Evolutionary conservation across 2,113 vertebrate species (phyloP).

Genomic region (Corythoichthys haematopterus): DNA sequence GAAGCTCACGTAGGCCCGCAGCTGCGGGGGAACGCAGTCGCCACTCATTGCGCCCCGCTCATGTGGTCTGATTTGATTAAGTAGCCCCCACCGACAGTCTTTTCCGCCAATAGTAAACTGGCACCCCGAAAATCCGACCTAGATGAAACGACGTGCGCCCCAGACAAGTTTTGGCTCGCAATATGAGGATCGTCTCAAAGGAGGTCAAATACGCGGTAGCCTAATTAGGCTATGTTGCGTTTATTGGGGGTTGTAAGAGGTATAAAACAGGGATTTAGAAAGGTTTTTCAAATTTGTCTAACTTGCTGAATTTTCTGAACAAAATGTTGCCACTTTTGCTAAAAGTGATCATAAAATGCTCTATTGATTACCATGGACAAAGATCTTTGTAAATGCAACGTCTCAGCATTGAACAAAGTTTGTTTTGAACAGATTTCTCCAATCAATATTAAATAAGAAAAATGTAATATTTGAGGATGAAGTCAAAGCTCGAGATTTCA

Average conservation of each 20-base stretch:
- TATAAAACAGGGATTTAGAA: not conserved
- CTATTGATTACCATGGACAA: too few species aligned
- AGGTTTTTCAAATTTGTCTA: not conserved
- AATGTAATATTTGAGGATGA: too few species aligned
- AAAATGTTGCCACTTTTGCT: not conserved
- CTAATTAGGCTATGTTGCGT: not conserved
- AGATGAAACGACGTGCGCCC: slow-evolving; percentile 9
- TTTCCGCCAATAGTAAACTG: slow-evolving; percentile 26
- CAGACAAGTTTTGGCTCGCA: slow-evolving; percentile 22
- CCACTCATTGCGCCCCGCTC: slow-evolving; percentile 43
- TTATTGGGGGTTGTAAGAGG: not conserved
- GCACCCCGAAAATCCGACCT: slow-evolving; percentile 31
- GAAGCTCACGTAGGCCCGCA: slow-evolving; percentile 71
- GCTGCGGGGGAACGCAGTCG: slow-evolving; percentile 59
- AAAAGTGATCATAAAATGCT: too few species aligned
- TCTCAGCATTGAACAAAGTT: too few species aligned
- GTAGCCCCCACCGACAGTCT: slow-evolving; percentile 2
- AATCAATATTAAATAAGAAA: too few species aligned
- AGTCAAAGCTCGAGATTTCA: too few species aligned
- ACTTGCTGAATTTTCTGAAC: not conserved
- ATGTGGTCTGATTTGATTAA: slow-evolving; percentile 42
- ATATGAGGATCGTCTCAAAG: slow-evolving; percentile 6
- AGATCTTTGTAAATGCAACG: too few species aligned
- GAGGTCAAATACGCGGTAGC: slow-evolving; percentile 13
- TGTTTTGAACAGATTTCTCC: too few species aligned